phyloP scores from a whole-genome alignment of 2,113 vertebrate species.

The Zeus faber region DNA sequence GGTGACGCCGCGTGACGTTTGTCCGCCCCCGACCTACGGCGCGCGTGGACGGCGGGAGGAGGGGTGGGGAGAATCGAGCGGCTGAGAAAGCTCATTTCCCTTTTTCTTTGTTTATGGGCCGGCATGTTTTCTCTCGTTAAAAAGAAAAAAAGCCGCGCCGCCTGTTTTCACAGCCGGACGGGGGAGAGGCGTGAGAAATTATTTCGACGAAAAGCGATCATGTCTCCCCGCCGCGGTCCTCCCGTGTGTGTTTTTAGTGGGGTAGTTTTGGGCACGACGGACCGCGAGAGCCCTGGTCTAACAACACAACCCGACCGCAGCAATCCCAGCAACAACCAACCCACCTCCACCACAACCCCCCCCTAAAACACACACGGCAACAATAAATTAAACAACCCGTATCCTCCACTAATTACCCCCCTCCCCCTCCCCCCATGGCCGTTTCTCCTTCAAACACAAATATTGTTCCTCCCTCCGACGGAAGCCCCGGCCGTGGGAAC shows the following conservation, averaged over 20 bases:
- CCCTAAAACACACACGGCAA: constrained; percentile 18
- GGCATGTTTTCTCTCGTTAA: constrained; percentile 13
- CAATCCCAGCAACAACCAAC: constrained; percentile 10
- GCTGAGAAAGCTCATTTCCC: not conserved
- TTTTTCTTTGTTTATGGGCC: too few species aligned
- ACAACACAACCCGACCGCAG: too few species aligned
- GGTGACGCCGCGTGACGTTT: not conserved
- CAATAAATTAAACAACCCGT: constrained; percentile 48
- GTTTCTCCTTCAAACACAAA: constrained; percentile 61
- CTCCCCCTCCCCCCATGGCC: constrained; percentile 17
- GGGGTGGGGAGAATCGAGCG: not conserved
- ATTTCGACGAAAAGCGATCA: too few species aligned
- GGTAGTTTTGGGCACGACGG: constrained; percentile 5
- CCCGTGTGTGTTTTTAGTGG: constrained; percentile 25
- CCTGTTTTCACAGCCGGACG: constrained; percentile 32
- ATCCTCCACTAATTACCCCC: constrained; percentile 49
- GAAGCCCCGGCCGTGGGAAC: constrained; percentile 62
- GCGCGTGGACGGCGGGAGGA: not conserved
- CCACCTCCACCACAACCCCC: constrained; percentile 16
- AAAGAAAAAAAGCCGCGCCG: not conserved
- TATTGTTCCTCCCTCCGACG: constrained; percentile 59
- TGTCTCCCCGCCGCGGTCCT: too few species aligned
- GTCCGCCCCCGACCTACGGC: constrained; percentile 3
- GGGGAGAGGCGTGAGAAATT: constrained; percentile 22
- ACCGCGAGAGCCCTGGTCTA: constrained; percentile 42